Percentiles rank a stretch among this genome's conserved stretches.
phyloP scores from a whole-genome alignment of 2,888 invertebrate species.

The Cryptocephalus primarius region DNA sequence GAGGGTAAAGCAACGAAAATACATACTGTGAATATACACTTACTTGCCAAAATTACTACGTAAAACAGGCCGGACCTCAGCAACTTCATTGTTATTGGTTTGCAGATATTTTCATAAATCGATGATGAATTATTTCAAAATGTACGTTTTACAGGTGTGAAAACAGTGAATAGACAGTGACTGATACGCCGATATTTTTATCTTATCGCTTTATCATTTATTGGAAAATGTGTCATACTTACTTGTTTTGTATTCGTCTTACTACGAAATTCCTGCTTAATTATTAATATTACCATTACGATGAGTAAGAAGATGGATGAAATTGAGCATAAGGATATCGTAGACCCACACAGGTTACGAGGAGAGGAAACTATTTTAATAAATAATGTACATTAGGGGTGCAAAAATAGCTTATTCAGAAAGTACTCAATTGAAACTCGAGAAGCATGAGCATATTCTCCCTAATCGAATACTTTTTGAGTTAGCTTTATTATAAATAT shows the following conservation, averaged over 20 bases:
- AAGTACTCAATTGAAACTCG: too few relatives aligned
- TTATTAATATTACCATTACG: neutral
- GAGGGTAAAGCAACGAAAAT: too few relatives aligned
- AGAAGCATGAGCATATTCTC: too few relatives aligned
- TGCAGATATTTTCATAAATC: too few relatives aligned
- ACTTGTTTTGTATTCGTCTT: constrained; percentile 2
- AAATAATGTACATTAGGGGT: too few relatives aligned
- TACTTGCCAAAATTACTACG: constrained; percentile 16
- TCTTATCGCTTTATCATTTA: constrained; percentile 10
- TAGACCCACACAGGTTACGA: too few relatives aligned
- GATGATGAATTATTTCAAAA: neutral
- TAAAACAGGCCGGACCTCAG: constrained; percentile 12
- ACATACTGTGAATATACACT: neutral
- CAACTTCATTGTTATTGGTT: constrained; percentile 12
- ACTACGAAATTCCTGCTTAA: neutral
- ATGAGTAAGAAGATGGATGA: neutral
- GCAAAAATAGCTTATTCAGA: too few relatives aligned
- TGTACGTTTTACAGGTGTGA: neutral
- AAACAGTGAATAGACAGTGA: neutral
- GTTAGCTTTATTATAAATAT: too few relatives aligned
- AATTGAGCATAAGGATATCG: too few relatives aligned
- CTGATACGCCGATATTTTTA: constrained; percentile 3
- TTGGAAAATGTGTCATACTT: constrained; percentile 9
- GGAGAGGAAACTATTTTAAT: too few relatives aligned
- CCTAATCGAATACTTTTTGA: too few relatives aligned